A percentile compares a stretch with the other conserved stretches of the same genome.
These are phyloP conservation scores for Nansenia antarctica DNA, from an alignment of 2,113 vertebrate species.

Conservation along the genomic window DNA sequence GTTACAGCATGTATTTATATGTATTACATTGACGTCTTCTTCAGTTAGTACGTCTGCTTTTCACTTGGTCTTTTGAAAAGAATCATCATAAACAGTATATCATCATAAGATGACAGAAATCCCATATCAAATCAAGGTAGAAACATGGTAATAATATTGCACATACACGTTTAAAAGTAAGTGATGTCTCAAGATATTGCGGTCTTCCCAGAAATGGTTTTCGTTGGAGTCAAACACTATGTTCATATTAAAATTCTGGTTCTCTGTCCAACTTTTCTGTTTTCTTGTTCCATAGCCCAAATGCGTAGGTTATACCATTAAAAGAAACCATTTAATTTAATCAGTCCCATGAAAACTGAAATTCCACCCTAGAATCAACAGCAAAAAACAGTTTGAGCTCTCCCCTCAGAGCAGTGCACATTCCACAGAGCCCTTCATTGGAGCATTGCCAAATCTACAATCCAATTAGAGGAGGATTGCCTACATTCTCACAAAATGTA, in stretches of 20 bases:
- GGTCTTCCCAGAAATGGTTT: constrained; percentile 20
- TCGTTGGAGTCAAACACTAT: constrained; percentile 22
- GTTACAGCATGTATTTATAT: not conserved
- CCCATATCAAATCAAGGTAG: not conserved
- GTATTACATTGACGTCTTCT: no score
- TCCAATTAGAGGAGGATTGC: constrained; percentile 27
- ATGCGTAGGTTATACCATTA: constrained; percentile 55
- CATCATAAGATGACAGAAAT: not conserved
- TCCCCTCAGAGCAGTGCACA: constrained; percentile 1
- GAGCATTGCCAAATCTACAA: constrained; percentile 31
- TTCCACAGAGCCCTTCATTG: constrained; percentile 26
- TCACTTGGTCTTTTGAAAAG: not conserved
- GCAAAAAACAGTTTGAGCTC: constrained; percentile 33
- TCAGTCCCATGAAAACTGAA: constrained; percentile 61
- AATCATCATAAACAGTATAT: not conserved
- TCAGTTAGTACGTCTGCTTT: no score
- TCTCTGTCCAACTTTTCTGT: constrained; percentile 36
- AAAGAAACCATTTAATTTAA: constrained; percentile 58
- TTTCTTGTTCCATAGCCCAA: constrained; percentile 45
- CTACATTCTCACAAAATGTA: not conserved
- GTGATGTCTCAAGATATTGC: constrained; percentile 5
- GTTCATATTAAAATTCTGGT: constrained; percentile 42
- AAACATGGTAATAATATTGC: no score
- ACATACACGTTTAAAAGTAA: constrained; percentile 12
- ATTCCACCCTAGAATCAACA: constrained; percentile 59